phyloP scores from a whole-genome alignment of 2,888 invertebrate genomes.

The Calameuta filiformis region DNA sequence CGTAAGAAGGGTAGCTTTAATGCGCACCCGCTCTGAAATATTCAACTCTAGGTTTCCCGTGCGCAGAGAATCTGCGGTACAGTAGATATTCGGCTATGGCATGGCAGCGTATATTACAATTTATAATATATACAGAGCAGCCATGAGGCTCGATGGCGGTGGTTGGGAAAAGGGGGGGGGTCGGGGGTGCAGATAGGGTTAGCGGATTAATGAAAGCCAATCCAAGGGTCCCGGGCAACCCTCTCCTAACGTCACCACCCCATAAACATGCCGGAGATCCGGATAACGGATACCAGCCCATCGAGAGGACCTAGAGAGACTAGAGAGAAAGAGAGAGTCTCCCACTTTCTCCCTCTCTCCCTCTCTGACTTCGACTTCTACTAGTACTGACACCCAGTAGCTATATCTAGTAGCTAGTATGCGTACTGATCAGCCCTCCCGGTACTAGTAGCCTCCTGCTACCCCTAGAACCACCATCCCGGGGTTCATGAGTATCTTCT shows the following conservation, averaged over 20 bases:
- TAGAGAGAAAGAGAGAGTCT: background rate
- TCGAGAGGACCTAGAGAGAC: background rate
- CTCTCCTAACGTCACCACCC: conserved; percentile 51
- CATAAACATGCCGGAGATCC: conserved; percentile 56
- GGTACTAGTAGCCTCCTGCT: background rate
- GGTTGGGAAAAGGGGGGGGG: conserved; percentile 18
- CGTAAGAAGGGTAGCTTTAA: conserved; percentile 65
- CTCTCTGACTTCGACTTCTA: conserved; percentile 3
- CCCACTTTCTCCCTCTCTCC: background rate
- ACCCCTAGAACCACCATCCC: background rate
- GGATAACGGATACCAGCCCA: conserved; percentile 41
- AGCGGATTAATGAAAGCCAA: conserved; percentile 65
- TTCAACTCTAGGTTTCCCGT: conserved; percentile 59
- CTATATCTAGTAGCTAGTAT: background rate
- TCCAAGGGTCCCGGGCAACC: conserved; percentile 47
- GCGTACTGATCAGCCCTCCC: background rate
- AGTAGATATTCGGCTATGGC: conserved; percentile 52
- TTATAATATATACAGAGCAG: conserved; percentile 52
- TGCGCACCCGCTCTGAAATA: conserved; percentile 61
- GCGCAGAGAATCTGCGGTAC: conserved; percentile 54
- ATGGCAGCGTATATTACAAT: conserved; percentile 56
- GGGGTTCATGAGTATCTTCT: background rate
- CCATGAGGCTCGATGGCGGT: conserved; percentile 26
- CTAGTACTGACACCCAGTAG: background rate
- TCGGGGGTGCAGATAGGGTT: conserved; percentile 49